Percentiles rank a stretch among this genome's conserved stretches.
phyloP scores from a whole-genome alignment of 1,140 invertebrate genomes.

The Vollenhovia emeryi region DNA sequence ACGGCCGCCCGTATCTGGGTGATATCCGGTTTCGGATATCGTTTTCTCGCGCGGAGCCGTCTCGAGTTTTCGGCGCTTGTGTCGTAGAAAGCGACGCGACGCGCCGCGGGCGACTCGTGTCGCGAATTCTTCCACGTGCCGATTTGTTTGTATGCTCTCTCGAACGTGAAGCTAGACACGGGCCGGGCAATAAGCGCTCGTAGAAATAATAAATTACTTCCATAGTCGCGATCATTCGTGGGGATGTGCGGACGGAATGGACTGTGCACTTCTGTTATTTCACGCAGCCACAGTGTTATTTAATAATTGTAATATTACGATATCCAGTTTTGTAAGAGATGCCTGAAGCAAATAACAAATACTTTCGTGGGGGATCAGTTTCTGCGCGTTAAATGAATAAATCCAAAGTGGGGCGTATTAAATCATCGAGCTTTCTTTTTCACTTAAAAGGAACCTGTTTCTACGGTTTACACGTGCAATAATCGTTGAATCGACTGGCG shows the following conservation, averaged over 20 bases:
- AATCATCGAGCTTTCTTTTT: not conserved
- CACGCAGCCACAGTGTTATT: no score
- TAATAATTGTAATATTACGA: no score
- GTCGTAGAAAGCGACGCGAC: conserved; percentile 35
- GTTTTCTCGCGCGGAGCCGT: conserved; percentile 8
- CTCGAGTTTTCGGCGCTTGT: conserved; percentile 28
- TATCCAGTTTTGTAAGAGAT: not conserved
- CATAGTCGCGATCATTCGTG: not conserved
- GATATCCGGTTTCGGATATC: conserved; percentile 46
- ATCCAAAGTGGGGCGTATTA: not conserved
- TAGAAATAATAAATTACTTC: not conserved
- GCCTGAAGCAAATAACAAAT: not conserved
- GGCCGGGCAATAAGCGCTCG: not conserved
- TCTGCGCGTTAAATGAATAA: conserved; percentile 10
- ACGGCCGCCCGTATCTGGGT: conserved; percentile 11
- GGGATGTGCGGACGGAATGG: not conserved
- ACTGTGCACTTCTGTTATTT: no score
- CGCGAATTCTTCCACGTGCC: conserved; percentile 30
- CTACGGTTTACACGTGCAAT: not conserved
- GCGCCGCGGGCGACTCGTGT: not conserved
- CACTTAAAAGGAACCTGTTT: not conserved
- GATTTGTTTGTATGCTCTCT: not conserved
- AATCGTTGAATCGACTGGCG: not conserved
- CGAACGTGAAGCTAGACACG: not conserved
- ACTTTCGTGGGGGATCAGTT: no score